Percentiles rank a stretch among this genome's conserved stretches.
These are phyloP conservation scores for Setophaga coronata DNA, from an alignment of 2,113 vertebrate species.

Conservation along the genomic window DNA sequence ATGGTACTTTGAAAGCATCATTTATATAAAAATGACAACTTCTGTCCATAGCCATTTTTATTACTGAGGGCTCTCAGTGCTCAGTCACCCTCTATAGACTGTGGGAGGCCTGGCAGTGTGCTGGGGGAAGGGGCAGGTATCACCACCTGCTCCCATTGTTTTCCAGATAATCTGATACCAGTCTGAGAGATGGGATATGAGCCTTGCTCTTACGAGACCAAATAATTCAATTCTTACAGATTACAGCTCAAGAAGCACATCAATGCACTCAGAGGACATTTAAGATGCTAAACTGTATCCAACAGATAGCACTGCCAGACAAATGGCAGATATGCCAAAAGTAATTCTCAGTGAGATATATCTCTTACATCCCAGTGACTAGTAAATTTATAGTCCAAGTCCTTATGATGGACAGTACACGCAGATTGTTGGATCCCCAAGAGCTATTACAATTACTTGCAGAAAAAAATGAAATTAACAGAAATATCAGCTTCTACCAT, in stretches of 20 bases:
- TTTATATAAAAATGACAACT: background rate
- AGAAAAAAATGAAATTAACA: background rate
- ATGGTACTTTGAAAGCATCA: background rate
- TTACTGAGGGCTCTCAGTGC: background rate
- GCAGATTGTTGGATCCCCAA: background rate
- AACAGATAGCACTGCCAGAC: background rate
- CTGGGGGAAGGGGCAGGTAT: background rate
- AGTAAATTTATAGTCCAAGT: background rate
- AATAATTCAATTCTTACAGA: background rate
- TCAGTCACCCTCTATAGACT: rapidly evolving
- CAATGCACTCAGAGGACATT: background rate
- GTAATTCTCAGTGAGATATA: background rate
- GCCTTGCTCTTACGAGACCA: background rate
- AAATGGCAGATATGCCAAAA: background rate
- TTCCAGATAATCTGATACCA: background rate
- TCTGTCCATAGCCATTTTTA: background rate
- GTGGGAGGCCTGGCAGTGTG: background rate
- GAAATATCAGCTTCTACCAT: background rate
- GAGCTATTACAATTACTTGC: background rate
- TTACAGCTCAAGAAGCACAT: background rate
- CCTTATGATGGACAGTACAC: background rate
- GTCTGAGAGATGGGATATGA: background rate
- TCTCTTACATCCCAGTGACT: background rate
- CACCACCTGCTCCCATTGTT: background rate
- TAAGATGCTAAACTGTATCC: background rate